Percentiles rank a stretch among this genome's conserved stretches.
Conservation (phyloP, 1,140 invertebrate genomes). For the Polyergus mexicanus region DNA sequence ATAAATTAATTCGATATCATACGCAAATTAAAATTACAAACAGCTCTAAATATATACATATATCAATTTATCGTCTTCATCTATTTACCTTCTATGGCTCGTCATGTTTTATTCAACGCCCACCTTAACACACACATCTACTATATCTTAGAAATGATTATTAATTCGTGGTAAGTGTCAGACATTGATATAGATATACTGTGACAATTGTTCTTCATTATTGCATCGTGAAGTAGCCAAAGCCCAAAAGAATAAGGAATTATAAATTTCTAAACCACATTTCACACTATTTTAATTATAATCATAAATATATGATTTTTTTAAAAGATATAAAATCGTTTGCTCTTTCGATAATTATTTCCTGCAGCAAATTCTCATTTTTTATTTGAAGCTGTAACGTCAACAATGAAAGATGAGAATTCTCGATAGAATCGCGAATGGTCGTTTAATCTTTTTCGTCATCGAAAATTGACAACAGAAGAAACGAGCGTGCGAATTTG, state of each 20-base stretch:
- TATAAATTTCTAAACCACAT: background rate
- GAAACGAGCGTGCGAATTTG: background rate
- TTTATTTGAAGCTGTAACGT: background rate
- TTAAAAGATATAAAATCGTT: background rate
- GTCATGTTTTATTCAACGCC: constrained; percentile 24
- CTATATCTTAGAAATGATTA: constrained; percentile 68
- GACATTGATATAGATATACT: constrained; percentile 58
- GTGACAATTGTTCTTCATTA: constrained; percentile 1
- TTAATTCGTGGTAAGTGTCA: constrained; percentile 45
- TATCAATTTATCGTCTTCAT: constrained; percentile 34
- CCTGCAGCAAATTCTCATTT: background rate
- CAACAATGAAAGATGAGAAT: background rate
- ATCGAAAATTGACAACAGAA: constrained; percentile 14
- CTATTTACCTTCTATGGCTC: constrained; percentile 32
- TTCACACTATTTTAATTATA: background rate
- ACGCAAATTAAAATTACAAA: too few relatives aligned
- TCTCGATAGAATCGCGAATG: background rate
- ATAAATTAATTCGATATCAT: too few relatives aligned
- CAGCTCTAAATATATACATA: background rate
- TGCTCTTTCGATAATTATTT: background rate
- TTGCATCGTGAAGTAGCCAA: background rate
- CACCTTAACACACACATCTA: constrained; percentile 55
- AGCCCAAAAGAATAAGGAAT: background rate
- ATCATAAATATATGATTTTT: background rate
- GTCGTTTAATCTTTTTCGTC: background rate